Base-by-base conservation (phyloP, 2,888 invertebrate genomes). In the Drosophila mimica region DNA sequence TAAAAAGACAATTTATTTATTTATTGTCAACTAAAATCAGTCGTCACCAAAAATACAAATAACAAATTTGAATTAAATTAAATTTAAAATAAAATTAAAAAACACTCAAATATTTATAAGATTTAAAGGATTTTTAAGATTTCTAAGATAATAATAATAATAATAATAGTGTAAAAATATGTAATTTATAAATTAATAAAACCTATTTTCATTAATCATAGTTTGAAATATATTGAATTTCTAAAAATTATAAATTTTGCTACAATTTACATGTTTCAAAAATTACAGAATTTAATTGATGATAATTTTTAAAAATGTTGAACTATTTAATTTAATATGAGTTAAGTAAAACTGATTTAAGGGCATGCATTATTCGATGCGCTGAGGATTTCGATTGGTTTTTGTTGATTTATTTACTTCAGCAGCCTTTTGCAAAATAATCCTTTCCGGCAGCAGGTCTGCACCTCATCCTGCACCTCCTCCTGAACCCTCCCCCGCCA, bases 381-480 rank as follows among this genome's bases (percentile, higher is more conserved):
- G 30, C 53, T 60, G 28, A 2, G 9, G n/a, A 25, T 54, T 34
- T 36, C 31, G 30, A 46, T 15, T 31, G 28, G 43, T 62, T 65
- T 52, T 60, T 64, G 59, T 61, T 66, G 76, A 82, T 74, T 83
- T 79, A 66, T 74, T 75, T 77, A 81, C 73, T 64, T 48, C 33
- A 40, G 33, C 61, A 61, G 61, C 46, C 63, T 54, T 52, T 70
- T 54, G 78, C 76, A 82, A 76, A 80, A 81, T 89, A 89, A 89
- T 87, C 87, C 79, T 83, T 89, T 89, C 88, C 84, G 81, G 76
- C 88, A 81, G 81, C 76, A 74, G 71, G 74, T 72, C 75, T 51
- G 15, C 57, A 7, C 46, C 30, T 6, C 9, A 52, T 9, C 9
- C 31, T 4, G 31, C 7, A 20, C 46, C 52, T 25, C 25, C 25